phyloP scores from a whole-genome alignment of 1,140 invertebrate species.

The Onthophagus taurus region DNA sequence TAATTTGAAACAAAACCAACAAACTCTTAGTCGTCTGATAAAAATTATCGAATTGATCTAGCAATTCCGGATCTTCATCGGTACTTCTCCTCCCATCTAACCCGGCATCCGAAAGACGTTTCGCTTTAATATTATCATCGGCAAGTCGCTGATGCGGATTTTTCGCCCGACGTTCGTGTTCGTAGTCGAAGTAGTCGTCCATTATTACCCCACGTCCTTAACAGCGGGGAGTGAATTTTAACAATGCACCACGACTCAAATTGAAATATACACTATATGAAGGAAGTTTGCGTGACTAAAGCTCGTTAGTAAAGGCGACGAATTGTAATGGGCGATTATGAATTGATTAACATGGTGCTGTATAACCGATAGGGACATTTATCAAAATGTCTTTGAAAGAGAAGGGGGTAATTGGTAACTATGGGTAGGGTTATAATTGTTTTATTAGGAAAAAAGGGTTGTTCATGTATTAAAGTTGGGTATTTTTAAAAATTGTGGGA shows the following conservation, averaged over 20 bases:
- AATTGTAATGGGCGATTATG: background rate
- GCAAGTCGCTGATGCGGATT: constrained; percentile 21
- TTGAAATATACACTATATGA: no score
- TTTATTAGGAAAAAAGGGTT: no score
- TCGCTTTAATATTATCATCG: background rate
- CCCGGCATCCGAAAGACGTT: constrained; percentile 12
- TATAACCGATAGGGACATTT: no score
- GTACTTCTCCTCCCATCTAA: constrained; percentile 9
- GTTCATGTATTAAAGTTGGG: no score
- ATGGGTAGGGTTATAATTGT: no score
- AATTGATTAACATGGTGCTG: background rate
- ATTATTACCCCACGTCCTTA: background rate
- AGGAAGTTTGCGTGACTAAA: background rate
- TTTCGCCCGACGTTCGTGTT: background rate
- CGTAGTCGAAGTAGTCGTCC: background rate
- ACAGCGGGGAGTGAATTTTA: background rate
- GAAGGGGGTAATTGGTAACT: no score
- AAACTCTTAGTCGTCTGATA: constrained; percentile 56
- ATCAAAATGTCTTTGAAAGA: no score
- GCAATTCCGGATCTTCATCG: constrained; percentile 29
- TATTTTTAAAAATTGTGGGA: no score
- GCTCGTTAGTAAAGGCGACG: background rate
- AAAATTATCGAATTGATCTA: constrained; percentile 53
- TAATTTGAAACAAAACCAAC: constrained; percentile 56
- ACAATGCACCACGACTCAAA: no score